phyloP scores from a whole-genome alignment of 1,140 invertebrate species.

The Euborellia annulipes region DNA sequence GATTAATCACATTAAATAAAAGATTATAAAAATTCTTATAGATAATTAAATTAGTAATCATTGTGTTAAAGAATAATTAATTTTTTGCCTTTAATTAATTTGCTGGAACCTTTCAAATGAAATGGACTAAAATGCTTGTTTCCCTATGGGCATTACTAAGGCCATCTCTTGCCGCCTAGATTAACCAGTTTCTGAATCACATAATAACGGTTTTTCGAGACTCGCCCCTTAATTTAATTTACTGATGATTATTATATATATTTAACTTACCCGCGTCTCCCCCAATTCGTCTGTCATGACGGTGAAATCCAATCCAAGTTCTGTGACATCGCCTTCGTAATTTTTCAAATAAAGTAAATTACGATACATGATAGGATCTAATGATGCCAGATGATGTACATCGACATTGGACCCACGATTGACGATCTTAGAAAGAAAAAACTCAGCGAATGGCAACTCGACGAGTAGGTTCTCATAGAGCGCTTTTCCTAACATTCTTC shows the following conservation, averaged over 20 bases:
- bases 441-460: slow-evolving; percentile 84
- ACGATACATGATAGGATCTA: slow-evolving; percentile 83
- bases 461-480: slow-evolving; percentile 90
- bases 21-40: too few species aligned
- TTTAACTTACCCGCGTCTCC: slow-evolving; percentile 56
- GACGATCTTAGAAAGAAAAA: slow-evolving; percentile 78
- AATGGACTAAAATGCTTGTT: too few species aligned
- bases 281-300: slow-evolving; percentile 79
- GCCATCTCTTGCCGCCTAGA: too few species aligned
- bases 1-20: too few species aligned
- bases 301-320: slow-evolving; percentile 85
- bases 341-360: slow-evolving; percentile 80
- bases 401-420: slow-evolving; percentile 66
- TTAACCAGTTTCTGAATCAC: too few species aligned
- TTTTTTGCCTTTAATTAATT: too few species aligned
- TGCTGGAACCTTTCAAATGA: too few species aligned
- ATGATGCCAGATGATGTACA: slow-evolving; percentile 81
- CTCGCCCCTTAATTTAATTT: background rate
- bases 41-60: too few species aligned
- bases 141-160: too few species aligned
- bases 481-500: slow-evolving; percentile 88
- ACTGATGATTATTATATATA: too few species aligned
- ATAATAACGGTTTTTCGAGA: too few species aligned
- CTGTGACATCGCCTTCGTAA: slow-evolving; percentile 59
- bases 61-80: too few species aligned